A percentile compares a stretch with the other conserved stretches of the same genome.
Evolutionary conservation across 2,888 invertebrate species (phyloP).

Genomic region (Cylindroiulus punctatus): DNA sequence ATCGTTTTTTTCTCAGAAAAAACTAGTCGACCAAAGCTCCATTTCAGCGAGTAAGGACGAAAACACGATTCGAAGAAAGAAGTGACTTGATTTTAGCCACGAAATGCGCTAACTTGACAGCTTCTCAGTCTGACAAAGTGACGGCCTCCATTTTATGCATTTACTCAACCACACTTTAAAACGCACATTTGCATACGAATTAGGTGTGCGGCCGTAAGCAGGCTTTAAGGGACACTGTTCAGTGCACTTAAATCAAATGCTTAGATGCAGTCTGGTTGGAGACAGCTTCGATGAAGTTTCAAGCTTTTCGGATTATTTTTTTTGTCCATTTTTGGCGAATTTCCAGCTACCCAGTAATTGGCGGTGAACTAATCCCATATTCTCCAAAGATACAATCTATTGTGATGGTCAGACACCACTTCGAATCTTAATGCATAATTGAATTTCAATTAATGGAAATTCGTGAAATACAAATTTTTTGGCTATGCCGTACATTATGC

Average conservation of each 20-base stretch:
- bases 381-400: too few species aligned
- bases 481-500: too few species aligned
- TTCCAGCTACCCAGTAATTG: background rate
- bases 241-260: background rate
- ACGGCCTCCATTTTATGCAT: background rate
- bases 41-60: background rate
- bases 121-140: background rate
- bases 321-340: background rate
- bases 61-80: slow-evolving; percentile 1
- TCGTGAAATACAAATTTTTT: too few species aligned
- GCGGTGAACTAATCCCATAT: background rate
- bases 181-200: background rate
- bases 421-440: background rate
- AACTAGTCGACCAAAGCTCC: background rate
- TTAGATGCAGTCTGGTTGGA: background rate
- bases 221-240: background rate
- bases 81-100: slow-evolving; percentile 21
- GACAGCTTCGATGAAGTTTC: background rate
- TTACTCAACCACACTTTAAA: background rate
- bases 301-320: background rate
- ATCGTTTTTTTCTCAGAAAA: background rate
- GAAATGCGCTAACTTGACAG: slow-evolving; percentile 29
- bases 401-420: background rate
- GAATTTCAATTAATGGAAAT: background rate
- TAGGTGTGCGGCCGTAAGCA: background rate